phyloP scores from a whole-genome alignment of 2,888 invertebrate species.

The Mactromeris polynyma region DNA sequence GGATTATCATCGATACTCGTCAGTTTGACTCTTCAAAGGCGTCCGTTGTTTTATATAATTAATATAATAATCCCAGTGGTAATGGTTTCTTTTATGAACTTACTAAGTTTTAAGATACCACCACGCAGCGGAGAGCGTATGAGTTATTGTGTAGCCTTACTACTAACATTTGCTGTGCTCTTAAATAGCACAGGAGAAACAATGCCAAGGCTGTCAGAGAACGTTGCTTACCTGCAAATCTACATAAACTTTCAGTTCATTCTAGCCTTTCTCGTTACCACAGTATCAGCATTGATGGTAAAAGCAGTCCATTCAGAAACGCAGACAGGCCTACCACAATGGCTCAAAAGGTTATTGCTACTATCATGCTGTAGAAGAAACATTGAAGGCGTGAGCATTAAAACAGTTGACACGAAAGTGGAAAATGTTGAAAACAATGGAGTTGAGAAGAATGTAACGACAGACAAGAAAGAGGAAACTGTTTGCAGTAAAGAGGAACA shows the following conservation, averaged over 20 bases:
- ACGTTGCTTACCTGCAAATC: slow-evolving; percentile 43
- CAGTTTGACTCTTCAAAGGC: slow-evolving; percentile 15
- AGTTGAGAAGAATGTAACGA: not conserved
- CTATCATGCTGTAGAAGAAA: not conserved
- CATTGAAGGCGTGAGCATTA: not conserved
- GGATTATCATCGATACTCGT: not conserved
- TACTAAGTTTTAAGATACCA: too few relatives aligned
- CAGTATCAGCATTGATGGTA: slow-evolving; percentile 23
- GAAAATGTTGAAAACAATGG: not conserved
- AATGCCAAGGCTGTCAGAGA: too few relatives aligned
- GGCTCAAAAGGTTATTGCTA: not conserved
- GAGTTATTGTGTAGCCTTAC: slow-evolving; percentile 41
- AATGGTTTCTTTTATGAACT: slow-evolving; percentile 40
- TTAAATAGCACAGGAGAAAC: too few relatives aligned
- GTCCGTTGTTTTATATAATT: slow-evolving; percentile 46
- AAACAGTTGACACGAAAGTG: not conserved
- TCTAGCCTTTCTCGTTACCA: slow-evolving; percentile 29
- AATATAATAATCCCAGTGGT: slow-evolving; percentile 34
- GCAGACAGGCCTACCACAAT: not conserved
- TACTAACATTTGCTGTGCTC: slow-evolving; percentile 43
- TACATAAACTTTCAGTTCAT: slow-evolving; percentile 38
- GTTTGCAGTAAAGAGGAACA: not conserved
- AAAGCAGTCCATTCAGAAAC: not conserved
- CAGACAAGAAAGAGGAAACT: not conserved
- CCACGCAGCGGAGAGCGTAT: slow-evolving; percentile 35